phyloP scores from a whole-genome alignment of 2,113 vertebrate genomes.

The Clupea harengus region DNA sequence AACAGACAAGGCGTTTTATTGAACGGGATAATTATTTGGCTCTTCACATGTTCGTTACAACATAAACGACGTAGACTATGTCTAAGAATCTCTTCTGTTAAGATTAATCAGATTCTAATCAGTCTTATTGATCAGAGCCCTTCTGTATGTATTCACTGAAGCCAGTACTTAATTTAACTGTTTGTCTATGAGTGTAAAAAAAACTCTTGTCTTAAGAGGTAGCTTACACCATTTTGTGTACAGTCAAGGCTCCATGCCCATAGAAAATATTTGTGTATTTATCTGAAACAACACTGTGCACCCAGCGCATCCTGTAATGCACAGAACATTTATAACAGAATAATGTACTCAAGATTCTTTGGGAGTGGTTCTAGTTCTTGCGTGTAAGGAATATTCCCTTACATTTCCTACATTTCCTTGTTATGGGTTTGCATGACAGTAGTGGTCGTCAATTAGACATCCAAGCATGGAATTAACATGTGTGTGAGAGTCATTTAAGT shows the following conservation, averaged over 20 bases:
- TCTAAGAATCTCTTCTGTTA: too few relatives aligned
- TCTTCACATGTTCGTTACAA: too few relatives aligned
- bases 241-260: neutral
- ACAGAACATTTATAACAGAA: too few relatives aligned
- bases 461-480: neutral
- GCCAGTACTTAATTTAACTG: neutral
- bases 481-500: neutral
- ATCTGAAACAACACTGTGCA: neutral
- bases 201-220: neutral
- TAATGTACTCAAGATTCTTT: neutral
- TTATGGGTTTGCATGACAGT: neutral
- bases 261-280: too few relatives aligned
- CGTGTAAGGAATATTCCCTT: neutral
- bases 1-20: neutral
- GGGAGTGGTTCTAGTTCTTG: neutral
- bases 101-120: neutral
- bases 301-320: neutral
- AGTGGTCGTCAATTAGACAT: neutral
- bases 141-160: neutral
- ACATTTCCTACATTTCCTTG: neutral
- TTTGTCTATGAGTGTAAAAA: neutral
- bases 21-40: too few relatives aligned
- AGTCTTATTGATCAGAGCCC: neutral
- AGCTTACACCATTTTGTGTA: neutral
- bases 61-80: too few relatives aligned